Conservation (phyloP, 2,113 vertebrate species). For the Menidia beryllina region DNA sequence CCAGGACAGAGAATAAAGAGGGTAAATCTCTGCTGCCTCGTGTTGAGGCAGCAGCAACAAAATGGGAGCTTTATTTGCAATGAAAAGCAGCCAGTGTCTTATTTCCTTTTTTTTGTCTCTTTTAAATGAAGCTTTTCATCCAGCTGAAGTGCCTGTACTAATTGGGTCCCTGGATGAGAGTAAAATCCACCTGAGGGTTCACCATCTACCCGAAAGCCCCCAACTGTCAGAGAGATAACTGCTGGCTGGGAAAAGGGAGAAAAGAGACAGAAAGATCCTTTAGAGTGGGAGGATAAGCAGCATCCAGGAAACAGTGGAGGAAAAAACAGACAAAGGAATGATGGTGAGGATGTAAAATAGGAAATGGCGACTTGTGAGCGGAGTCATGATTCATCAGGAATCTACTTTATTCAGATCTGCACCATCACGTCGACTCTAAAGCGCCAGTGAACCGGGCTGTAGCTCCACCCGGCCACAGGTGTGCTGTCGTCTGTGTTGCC, state of each 20-base stretch:
- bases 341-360: background rate
- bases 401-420: background rate
- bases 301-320: background rate
- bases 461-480: constrained; percentile 51
- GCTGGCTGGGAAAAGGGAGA: constrained; percentile 8
- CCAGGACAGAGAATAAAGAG: background rate
- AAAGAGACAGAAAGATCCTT: constrained; percentile 10
- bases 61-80: constrained; percentile 8
- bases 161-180: constrained; percentile 65
- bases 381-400: constrained; percentile 4
- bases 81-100: constrained; percentile 20
- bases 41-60: constrained; percentile 4
- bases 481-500: constrained; percentile 26
- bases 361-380: background rate
- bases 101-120: constrained; percentile 4
- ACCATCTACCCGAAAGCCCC: constrained; percentile 25
- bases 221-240: constrained; percentile 22
- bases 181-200: constrained; percentile 56
- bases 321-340: constrained; percentile 4
- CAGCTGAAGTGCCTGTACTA: constrained; percentile 49
- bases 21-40: too few relatives aligned
- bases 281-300: constrained; percentile 9
- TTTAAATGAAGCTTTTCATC: constrained; percentile 41
- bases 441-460: constrained; percentile 32
- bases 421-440: background rate